Conservation (phyloP, 2,888 invertebrate species). For the Teinopalpus imperialis region DNA sequence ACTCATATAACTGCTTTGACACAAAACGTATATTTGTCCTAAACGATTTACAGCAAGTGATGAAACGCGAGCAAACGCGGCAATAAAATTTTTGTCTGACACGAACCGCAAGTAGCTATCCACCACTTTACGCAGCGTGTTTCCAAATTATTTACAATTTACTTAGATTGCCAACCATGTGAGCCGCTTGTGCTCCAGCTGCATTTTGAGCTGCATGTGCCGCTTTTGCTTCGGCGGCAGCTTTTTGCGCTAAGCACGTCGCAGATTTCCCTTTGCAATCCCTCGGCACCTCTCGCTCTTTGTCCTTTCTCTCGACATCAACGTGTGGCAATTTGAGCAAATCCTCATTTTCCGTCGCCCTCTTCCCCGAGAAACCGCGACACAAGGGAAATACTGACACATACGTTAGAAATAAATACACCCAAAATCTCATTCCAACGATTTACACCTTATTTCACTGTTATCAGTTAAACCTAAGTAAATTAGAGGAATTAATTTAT, state of each 20-base stretch:
- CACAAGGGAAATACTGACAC: too few relatives aligned
- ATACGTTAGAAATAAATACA: conserved; percentile 51
- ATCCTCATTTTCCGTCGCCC: conserved; percentile 37
- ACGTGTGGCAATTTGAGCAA: conserved; percentile 33
- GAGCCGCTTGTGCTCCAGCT: conserved; percentile 69
- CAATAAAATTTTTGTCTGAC: too few relatives aligned
- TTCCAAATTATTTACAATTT: too few relatives aligned
- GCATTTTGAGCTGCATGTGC: conserved; percentile 87
- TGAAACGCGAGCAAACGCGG: too few relatives aligned
- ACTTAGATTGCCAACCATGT: too few relatives aligned
- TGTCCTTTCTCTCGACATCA: conserved; percentile 43
- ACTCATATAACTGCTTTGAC: too few relatives aligned
- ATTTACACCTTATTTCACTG: conserved; percentile 38
- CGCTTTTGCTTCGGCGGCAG: conserved; percentile 88
- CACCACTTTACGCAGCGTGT: too few relatives aligned
- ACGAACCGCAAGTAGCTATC: too few relatives aligned
- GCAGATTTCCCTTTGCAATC: conserved; percentile 79
- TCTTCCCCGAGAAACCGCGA: conserved; percentile 56
- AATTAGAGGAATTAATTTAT: conserved; percentile 44
- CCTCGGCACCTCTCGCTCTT: conserved; percentile 47
- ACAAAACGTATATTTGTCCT: too few relatives aligned
- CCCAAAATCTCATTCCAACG: conserved; percentile 61
- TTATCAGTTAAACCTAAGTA: too few relatives aligned
- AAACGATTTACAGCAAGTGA: too few relatives aligned
- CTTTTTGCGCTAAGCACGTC: conserved; percentile 86